A percentile compares a stretch with the other conserved stretches of the same genome.
phyloP scores from a whole-genome alignment of 2,113 vertebrate genomes.

The Cyanoliseus patagonus region DNA sequence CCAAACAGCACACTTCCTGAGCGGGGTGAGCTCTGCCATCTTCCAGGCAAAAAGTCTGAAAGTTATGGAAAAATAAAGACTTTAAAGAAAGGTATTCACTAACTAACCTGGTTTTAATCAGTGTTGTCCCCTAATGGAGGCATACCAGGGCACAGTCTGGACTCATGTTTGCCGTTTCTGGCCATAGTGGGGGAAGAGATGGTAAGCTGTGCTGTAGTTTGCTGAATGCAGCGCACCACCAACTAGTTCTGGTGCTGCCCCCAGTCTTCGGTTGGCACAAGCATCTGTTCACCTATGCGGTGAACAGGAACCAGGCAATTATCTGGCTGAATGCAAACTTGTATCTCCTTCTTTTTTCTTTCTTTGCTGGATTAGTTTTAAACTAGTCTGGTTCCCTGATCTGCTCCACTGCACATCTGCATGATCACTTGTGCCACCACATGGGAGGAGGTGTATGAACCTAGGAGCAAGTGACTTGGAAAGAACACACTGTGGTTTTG shows the following conservation, averaged over 20 bases:
- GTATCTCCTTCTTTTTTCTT: neutral
- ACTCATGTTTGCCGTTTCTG: neutral
- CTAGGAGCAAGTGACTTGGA: neutral
- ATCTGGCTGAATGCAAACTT: neutral
- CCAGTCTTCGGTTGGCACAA: neutral
- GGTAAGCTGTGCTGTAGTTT: neutral
- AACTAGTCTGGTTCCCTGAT: neutral
- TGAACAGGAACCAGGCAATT: neutral
- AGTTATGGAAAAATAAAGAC: neutral
- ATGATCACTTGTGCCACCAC: accelerated
- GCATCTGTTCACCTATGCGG: accelerated
- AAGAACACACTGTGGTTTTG: neutral
- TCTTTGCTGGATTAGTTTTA: neutral
- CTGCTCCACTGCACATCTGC: neutral
- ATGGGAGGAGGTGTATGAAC: accelerated
- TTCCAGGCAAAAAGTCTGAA: neutral
- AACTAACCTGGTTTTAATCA: neutral
- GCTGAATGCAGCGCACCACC: neutral
- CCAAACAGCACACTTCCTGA: neutral
- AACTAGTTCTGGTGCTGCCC: neutral
- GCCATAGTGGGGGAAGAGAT: accelerated
- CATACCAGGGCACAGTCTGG: neutral
- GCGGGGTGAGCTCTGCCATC: neutral
- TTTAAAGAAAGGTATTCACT: neutral
- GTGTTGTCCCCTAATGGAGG: neutral